Conservation (phyloP, 2,888 invertebrate species). For the Napeogenes sylphis region DNA sequence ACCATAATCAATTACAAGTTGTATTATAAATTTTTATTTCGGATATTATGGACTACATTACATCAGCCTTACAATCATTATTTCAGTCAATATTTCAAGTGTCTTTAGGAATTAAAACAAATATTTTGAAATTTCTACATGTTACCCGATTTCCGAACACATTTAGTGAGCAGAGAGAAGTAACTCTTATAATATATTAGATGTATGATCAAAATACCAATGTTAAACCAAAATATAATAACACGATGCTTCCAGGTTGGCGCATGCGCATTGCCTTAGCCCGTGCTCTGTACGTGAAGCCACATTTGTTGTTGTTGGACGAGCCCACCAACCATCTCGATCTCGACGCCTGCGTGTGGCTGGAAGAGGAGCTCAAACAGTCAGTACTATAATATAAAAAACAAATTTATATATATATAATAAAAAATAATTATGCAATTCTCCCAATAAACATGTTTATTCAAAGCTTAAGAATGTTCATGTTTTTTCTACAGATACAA, state of each 20-base stretch:
- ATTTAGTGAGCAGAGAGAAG: too few species aligned
- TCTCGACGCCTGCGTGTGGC: conserved; percentile 99
- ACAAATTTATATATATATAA: neutral
- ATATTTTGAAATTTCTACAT: neutral
- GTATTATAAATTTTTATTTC: too few species aligned
- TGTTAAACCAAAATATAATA: too few species aligned
- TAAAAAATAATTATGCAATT: neutral
- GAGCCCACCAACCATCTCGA: conserved; percentile 99
- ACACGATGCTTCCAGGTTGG: conserved; percentile 82
- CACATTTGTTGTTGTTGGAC: conserved; percentile 95
- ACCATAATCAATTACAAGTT: too few species aligned
- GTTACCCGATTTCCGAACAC: too few species aligned
- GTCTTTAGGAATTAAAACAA: neutral
- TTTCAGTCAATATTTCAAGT: too few species aligned
- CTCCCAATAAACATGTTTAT: too few species aligned
- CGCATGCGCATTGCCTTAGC: conserved; percentile 99
- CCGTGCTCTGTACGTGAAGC: conserved; percentile 97
- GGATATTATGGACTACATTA: too few species aligned
- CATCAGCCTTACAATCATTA: too few species aligned
- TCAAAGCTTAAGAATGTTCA: too few species aligned
- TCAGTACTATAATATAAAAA: conserved; percentile 53
- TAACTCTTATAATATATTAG: too few species aligned
- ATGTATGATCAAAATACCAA: too few species aligned
- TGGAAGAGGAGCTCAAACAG: conserved; percentile 97
- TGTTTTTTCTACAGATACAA: conserved; percentile 83